Evolutionary conservation across 2,113 vertebrate species (phyloP).

Genomic region (Mesitornis unicolor): DNA sequence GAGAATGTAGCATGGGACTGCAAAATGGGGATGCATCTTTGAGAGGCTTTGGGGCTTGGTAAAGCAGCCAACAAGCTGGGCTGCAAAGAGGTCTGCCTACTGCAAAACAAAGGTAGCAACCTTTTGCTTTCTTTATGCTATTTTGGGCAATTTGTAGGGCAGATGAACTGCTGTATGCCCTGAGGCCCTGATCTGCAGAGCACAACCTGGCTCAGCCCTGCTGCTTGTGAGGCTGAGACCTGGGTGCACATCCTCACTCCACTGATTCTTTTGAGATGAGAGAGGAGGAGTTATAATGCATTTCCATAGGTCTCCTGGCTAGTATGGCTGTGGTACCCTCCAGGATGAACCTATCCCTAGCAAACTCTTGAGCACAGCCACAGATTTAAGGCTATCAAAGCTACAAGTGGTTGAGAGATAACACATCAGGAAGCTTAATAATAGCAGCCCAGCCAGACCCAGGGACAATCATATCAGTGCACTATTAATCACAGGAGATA

Average conservation of each 20-base stretch:
- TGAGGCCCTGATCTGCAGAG: neutral
- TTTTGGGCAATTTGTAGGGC: neutral
- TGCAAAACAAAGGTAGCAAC: neutral
- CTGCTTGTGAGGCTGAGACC: neutral
- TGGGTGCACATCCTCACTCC: neutral
- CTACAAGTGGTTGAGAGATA: neutral
- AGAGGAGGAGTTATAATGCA: fast-evolving
- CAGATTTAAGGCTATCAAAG: neutral
- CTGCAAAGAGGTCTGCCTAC: neutral
- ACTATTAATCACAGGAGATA: neutral
- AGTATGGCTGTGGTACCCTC: neutral
- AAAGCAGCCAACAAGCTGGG: neutral
- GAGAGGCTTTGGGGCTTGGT: neutral
- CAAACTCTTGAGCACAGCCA: neutral
- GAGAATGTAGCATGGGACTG: fast-evolving
- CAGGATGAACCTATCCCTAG: neutral
- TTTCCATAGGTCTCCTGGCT: neutral
- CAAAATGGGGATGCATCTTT: neutral
- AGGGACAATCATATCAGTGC: neutral
- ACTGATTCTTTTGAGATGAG: fast-evolving
- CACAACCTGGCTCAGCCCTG: neutral
- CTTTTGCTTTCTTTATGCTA: neutral
- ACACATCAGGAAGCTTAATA: neutral
- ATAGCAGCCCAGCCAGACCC: neutral
- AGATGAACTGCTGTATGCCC: fast-evolving